These are phyloP conservation scores for Benthosema pterotum DNA, from an alignment of 2,797 vertebrate genomes.

Conservation along the genomic window DNA sequence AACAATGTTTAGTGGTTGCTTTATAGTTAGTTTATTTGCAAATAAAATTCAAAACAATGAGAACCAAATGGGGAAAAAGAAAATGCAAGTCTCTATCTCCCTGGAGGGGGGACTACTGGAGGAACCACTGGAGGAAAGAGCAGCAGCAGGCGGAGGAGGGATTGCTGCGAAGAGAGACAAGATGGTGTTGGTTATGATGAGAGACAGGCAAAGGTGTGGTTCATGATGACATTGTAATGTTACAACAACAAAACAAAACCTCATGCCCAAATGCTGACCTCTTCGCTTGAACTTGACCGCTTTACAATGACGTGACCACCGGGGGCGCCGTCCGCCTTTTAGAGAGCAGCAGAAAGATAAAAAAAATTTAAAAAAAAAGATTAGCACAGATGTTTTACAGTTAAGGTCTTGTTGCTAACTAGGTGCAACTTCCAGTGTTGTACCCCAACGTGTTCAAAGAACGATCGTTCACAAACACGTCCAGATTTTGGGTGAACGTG, in stretches of 20 bases:
- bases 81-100: neutral
- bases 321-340: neutral
- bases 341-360: neutral
- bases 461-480: too few species aligned
- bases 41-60: too few species aligned
- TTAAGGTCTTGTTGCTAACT: too few species aligned
- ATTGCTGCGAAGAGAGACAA: neutral
- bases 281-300: slow-evolving; percentile 1
- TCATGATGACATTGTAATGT: neutral
- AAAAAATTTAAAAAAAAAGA: neutral
- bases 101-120: neutral
- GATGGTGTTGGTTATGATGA: neutral
- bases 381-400: neutral
- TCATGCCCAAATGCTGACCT: neutral
- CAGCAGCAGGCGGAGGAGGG: neutral
- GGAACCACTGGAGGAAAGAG: neutral
- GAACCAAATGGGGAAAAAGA: too few species aligned
- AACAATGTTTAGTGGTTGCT: too few species aligned
- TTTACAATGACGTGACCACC: slow-evolving; percentile 1
- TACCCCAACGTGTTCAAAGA: too few species aligned
- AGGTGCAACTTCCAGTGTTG: too few species aligned
- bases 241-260: neutral
- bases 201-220: too few species aligned
- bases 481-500: too few species aligned
- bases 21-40: too few species aligned